A percentile compares a stretch with the other conserved stretches of the same genome.
Evolutionary conservation across 1,140 invertebrate species (phyloP).

Genomic region (Drosophila virilis): DNA sequence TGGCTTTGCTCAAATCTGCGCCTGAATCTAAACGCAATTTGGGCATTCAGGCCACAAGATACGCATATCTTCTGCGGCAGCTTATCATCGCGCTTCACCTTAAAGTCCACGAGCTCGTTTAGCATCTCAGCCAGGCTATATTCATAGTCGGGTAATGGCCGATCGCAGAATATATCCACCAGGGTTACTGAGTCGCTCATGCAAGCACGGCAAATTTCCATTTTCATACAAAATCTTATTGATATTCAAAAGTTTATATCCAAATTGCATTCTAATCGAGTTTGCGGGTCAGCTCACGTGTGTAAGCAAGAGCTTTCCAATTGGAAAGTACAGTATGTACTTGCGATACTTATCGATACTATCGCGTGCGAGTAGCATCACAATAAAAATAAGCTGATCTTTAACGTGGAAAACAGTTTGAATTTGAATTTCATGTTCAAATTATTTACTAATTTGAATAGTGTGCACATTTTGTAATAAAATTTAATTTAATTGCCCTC

Average conservation of each 20-base stretch:
- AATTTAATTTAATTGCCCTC: too few species aligned
- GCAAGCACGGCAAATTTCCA: constrained; percentile 19
- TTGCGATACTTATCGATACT: neutral
- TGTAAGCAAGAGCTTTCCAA: neutral
- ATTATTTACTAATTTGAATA: too few species aligned
- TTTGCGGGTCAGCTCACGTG: neutral
- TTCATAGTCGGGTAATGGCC: neutral
- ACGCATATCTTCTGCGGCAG: constrained; percentile 12
- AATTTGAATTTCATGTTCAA: too few species aligned
- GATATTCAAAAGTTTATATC: neutral
- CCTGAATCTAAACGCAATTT: constrained; percentile 7
- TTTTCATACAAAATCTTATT: neutral
- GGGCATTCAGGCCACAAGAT: constrained; percentile 1
- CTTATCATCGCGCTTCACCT: constrained; percentile 2
- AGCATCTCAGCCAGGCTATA: constrained; percentile 11
- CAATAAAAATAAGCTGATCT: neutral
- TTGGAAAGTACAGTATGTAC: neutral
- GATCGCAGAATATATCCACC: constrained; percentile 20
- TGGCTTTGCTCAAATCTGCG: constrained; percentile 5
- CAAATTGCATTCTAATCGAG: neutral
- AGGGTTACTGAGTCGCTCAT: neutral
- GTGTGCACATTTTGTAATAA: too few species aligned
- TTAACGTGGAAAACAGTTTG: too few species aligned
- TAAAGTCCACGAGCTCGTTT: constrained; percentile 5
- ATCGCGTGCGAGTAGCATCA: neutral